Conservation (phyloP, 2,888 invertebrate genomes). For the Lasioglossum calceatum region DNA sequence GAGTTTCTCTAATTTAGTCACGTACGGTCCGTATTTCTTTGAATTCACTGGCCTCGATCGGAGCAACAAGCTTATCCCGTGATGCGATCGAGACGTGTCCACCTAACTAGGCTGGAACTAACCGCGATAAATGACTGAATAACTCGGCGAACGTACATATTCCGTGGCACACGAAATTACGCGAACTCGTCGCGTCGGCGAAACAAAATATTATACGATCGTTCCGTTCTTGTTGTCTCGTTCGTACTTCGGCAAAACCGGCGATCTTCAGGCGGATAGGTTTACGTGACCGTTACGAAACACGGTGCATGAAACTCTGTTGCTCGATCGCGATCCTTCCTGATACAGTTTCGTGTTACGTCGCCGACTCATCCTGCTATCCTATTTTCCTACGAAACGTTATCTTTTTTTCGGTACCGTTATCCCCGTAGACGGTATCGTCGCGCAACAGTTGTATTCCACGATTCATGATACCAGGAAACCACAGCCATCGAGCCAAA, state of each 20-base stretch:
- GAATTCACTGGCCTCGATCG: constrained; percentile 14
- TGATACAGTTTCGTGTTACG: constrained; percentile 50
- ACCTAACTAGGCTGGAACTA: constrained; percentile 4
- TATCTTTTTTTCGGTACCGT: constrained; percentile 46
- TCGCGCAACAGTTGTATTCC: constrained; percentile 9
- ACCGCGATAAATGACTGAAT: constrained; percentile 45
- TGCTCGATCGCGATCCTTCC: constrained; percentile 20
- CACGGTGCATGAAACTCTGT: neutral
- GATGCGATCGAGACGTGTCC: constrained; percentile 39
- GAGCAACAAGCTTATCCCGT: constrained; percentile 27
- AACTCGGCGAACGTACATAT: too few species aligned
- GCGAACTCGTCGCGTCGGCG: neutral
- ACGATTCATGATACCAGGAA: constrained; percentile 26
- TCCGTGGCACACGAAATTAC: constrained; percentile 17
- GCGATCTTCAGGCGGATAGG: constrained; percentile 45
- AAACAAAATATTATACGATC: constrained; percentile 30
- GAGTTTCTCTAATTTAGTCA: constrained; percentile 29
- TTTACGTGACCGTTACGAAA: constrained; percentile 35
- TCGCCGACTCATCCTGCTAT: constrained; percentile 30
- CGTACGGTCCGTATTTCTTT: constrained; percentile 2
- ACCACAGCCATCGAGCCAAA: neutral
- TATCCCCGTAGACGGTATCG: constrained; percentile 32
- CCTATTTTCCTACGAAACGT: constrained; percentile 52
- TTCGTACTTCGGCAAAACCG: constrained; percentile 15
- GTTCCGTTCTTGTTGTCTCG: constrained; percentile 38